A percentile compares a stretch with the other conserved stretches of the same genome.
phyloP scores from a whole-genome alignment of 2,888 invertebrate genomes.

The Cataglyphis cursor region DNA sequence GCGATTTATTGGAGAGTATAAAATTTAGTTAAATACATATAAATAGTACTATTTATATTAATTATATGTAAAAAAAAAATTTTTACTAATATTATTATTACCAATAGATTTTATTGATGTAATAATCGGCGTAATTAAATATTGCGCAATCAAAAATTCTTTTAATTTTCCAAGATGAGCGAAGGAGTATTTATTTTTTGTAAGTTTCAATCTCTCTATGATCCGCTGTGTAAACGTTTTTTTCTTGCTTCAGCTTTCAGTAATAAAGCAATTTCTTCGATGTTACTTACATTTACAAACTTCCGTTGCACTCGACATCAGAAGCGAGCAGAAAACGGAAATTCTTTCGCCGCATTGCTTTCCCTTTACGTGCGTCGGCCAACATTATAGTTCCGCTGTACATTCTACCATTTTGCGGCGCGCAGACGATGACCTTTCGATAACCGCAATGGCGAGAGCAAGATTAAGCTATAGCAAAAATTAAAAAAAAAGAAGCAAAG shows the following conservation, averaged over 20 bases:
- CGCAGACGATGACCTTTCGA: slow-evolving; percentile 54
- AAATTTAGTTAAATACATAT: slow-evolving; percentile 1
- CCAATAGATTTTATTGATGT: background rate
- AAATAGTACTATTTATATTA: background rate
- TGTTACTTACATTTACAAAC: slow-evolving; percentile 52
- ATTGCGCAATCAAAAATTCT: background rate
- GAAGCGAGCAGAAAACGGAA: slow-evolving; percentile 41
- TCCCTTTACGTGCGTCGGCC: slow-evolving; percentile 45
- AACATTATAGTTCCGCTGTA: slow-evolving; percentile 57
- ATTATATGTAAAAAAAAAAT: background rate
- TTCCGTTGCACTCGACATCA: slow-evolving; percentile 47
- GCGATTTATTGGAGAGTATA: background rate
- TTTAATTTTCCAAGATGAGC: background rate
- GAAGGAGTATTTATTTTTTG: background rate
- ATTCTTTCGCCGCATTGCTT: slow-evolving; percentile 54
- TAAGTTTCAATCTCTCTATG: slow-evolving; percentile 31
- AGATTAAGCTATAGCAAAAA: slow-evolving; percentile 39
- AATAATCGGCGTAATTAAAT: background rate
- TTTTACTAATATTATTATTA: background rate
- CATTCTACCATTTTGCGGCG: slow-evolving; percentile 48
- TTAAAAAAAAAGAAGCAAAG: background rate
- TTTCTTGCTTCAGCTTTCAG: slow-evolving; percentile 43
- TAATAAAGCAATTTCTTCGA: slow-evolving; percentile 50
- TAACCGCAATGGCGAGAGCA: slow-evolving; percentile 32
- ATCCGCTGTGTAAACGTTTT: slow-evolving; percentile 45